Percentiles rank a stretch among this genome's conserved stretches.
These are phyloP conservation scores for Columbina picui DNA, from an alignment of 2,113 vertebrate genomes.

Conservation along the genomic window DNA sequence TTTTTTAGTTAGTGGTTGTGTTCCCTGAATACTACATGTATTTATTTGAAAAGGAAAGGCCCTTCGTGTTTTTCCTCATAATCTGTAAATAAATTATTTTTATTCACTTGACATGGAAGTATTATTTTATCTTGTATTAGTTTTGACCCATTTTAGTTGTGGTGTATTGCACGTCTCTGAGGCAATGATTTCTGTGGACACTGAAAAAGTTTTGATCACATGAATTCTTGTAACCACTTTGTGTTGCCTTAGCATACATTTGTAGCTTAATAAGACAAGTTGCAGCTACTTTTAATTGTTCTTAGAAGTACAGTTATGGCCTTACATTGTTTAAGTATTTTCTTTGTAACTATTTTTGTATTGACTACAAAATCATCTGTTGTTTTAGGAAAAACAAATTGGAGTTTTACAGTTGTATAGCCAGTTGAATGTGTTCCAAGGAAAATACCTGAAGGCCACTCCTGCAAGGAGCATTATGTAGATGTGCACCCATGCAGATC, in stretches of 20 bases:
- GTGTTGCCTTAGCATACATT: not conserved
- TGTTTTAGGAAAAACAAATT: not conserved
- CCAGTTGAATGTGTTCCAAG: not conserved
- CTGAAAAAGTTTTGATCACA: not conserved
- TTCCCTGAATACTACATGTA: conserved; percentile 26
- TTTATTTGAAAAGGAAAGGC: conserved; percentile 63
- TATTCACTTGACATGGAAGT: conserved; percentile 5
- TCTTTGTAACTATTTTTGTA: not conserved
- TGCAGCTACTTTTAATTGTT: not conserved
- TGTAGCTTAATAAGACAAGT: not conserved
- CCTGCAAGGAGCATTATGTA: not conserved
- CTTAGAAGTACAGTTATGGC: not conserved
- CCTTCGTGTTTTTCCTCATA: not conserved
- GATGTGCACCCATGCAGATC: not conserved
- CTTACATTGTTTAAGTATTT: not conserved
- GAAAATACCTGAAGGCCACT: not conserved
- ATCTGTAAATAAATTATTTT: conserved; percentile 65
- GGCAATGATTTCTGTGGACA: not conserved
- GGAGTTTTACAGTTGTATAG: not conserved
- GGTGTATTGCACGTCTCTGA: not conserved
- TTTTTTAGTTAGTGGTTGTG: conserved; percentile 1
- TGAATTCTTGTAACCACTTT: not conserved
- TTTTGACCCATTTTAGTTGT: not conserved
- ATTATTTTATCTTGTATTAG: not conserved
- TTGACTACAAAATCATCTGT: not conserved